phyloP scores from a whole-genome alignment of 2,888 invertebrate species.

The Eupithecia insigniata region DNA sequence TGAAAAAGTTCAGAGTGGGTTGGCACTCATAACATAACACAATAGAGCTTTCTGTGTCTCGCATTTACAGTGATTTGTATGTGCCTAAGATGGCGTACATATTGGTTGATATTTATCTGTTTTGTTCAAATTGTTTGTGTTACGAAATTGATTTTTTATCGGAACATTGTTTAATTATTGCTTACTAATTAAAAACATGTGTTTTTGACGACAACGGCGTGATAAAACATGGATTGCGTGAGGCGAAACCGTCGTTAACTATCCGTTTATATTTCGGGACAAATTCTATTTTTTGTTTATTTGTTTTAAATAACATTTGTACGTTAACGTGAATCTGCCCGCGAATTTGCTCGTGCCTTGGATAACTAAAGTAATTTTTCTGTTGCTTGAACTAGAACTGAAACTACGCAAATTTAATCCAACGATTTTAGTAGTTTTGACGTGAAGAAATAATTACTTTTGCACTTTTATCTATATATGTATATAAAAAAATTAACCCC shows the following conservation, averaged over 20 bases:
- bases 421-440: too few species aligned
- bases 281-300: not conserved
- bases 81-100: not conserved
- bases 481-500: too few species aligned
- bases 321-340: too few species aligned
- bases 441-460: too few species aligned
- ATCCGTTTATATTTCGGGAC: not conserved
- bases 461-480: too few species aligned
- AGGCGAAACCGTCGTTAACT: slow-evolving; percentile 2
- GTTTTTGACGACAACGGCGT: not conserved
- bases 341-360: not conserved
- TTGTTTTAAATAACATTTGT: too few species aligned
- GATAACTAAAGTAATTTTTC: too few species aligned
- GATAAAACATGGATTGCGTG: not conserved
- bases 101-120: not conserved
- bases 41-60: slow-evolving; percentile 2
- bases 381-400: too few species aligned
- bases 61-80: slow-evolving; percentile 6
- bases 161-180: not conserved
- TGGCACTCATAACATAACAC: slow-evolving; percentile 8
- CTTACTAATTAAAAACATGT: not conserved
- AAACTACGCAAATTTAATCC: too few species aligned
- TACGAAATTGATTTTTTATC: not conserved
- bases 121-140: not conserved
- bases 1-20: slow-evolving; percentile 35